Evolutionary conservation across 2,888 invertebrate genomes (phyloP).

Genomic region (Teleiodes luculella): DNA sequence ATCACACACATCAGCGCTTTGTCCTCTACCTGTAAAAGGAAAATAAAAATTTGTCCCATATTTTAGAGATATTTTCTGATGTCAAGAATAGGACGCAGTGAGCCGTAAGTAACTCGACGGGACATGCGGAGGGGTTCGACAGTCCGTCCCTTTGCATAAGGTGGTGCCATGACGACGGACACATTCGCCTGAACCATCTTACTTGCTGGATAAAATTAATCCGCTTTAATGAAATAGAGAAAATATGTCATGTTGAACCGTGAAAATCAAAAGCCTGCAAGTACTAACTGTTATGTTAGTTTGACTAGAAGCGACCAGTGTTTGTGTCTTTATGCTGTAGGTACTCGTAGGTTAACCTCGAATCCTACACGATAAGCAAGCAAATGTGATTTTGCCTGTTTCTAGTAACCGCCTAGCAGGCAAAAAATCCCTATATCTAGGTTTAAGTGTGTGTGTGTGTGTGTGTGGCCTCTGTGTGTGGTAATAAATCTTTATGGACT

Average conservation of each 20-base stretch:
- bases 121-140: conserved; percentile 42
- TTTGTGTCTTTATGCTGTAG: no score
- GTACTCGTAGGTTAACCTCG: no score
- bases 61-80: conserved; percentile 19
- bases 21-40: conserved; percentile 37
- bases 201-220: conserved; percentile 7
- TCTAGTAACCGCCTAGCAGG: no score
- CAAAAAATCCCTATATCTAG: no score
- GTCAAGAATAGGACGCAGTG: conserved; percentile 45
- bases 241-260: not conserved
- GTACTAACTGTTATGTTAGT: no score
- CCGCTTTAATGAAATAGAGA: conserved; percentile 6
- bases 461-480: no score
- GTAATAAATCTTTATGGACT: no score
- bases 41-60: not conserved
- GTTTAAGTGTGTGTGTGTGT: no score
- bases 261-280: not conserved
- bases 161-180: conserved; percentile 22
- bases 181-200: not conserved
- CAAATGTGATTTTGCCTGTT: no score
- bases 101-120: conserved; percentile 60
- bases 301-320: no score
- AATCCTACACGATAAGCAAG: no score
- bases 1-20: conserved; percentile 59
- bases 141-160: conserved; percentile 2